Conservation (phyloP, 2,888 invertebrate genomes). For the Mechanitis messenoides region DNA sequence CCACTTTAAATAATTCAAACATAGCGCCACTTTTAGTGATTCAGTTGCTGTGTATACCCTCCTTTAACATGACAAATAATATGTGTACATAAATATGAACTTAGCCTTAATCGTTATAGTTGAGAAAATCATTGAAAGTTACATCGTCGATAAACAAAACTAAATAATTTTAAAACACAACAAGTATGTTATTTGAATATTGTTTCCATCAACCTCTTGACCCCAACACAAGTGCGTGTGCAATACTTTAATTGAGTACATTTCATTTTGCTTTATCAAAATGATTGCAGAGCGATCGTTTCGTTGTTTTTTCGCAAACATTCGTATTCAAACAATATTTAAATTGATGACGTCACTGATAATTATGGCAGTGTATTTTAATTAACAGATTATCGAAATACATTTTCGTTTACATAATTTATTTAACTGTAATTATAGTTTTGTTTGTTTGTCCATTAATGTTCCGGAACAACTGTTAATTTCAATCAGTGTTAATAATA, state of each 20-base stretch:
- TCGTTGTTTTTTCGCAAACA: conserved; percentile 31
- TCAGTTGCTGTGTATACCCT: too few relatives aligned
- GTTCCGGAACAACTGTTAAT: conserved; percentile 7
- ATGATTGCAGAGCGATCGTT: conserved; percentile 22
- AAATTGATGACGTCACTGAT: conserved; percentile 42
- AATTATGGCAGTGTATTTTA: conserved; percentile 38
- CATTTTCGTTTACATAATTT: conserved; percentile 28
- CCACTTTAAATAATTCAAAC: too few relatives aligned
- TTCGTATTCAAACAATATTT: conserved; percentile 42
- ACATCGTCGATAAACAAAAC: conserved; percentile 1
- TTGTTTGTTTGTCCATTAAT: conserved; percentile 15
- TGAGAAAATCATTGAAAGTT: neutral
- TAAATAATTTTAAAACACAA: neutral
- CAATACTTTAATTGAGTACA: neutral
- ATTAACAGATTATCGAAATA: conserved; percentile 38
- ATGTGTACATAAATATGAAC: too few relatives aligned
- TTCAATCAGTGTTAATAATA: neutral
- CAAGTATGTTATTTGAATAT: conserved; percentile 7
- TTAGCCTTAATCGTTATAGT: too few relatives aligned
- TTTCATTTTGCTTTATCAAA: conserved; percentile 19
- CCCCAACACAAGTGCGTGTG: too few relatives aligned
- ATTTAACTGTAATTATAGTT: conserved; percentile 24
- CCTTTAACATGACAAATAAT: too few relatives aligned
- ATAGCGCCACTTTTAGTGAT: too few relatives aligned
- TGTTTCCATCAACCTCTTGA: neutral